Conservation (phyloP, 2,888 invertebrate species). For the Pegoplata infirma region DNA sequence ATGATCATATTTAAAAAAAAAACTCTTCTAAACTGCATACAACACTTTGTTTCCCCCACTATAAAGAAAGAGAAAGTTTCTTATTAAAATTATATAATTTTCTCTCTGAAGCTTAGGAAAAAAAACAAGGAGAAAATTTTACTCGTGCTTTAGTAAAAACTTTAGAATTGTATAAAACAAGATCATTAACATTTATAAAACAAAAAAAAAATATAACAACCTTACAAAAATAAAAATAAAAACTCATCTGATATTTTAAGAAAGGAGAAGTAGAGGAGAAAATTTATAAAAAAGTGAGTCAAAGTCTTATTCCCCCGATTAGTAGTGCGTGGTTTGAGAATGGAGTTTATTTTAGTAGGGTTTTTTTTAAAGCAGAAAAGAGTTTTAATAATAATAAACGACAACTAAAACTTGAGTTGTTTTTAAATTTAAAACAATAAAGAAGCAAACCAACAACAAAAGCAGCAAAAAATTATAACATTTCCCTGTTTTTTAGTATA, state of each 20-base stretch:
- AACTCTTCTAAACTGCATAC: neutral
- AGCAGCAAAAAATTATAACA: slow-evolving; percentile 26
- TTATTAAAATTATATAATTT: slow-evolving; percentile 47
- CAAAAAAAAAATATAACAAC: too few relatives aligned
- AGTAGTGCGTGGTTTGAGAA: slow-evolving; percentile 9
- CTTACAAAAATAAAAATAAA: neutral
- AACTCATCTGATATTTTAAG: neutral
- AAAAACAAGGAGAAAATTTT: neutral
- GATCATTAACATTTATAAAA: neutral
- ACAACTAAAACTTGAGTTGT: slow-evolving; percentile 35
- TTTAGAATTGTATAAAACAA: too few relatives aligned
- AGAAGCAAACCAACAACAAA: slow-evolving; percentile 2
- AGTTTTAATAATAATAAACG: neutral
- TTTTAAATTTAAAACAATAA: slow-evolving; percentile 21
- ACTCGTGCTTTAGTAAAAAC: too few relatives aligned
- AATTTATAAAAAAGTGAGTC: slow-evolving; percentile 33
- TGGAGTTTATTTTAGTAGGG: slow-evolving; percentile 7
- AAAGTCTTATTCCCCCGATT: slow-evolving; percentile 16
- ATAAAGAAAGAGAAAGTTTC: slow-evolving; percentile 52
- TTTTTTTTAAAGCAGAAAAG: slow-evolving; percentile 1
- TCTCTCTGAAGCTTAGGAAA: neutral
- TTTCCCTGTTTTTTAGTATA: slow-evolving; percentile 44
- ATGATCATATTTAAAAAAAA: neutral
- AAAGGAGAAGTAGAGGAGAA: slow-evolving; percentile 12
- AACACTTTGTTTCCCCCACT: neutral